phyloP scores from a whole-genome alignment of 2,113 vertebrate species.

The Vireo altiloquus region DNA sequence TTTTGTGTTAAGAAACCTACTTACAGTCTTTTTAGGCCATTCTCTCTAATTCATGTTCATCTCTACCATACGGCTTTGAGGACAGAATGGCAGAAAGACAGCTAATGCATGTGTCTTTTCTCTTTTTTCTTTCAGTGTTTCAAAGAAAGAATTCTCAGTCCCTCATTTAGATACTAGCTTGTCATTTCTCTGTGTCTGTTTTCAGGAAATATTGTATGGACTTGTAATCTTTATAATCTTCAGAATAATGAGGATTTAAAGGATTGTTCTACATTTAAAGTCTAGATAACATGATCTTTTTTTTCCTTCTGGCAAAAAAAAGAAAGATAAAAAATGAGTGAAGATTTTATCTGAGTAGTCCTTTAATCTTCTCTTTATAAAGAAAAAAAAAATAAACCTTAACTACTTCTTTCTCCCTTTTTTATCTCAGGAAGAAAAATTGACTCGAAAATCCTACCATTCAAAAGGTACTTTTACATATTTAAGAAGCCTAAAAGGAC shows the following conservation, averaged over 20 bases:
- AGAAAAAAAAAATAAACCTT: neutral
- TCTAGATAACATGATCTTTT: neutral
- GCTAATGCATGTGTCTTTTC: neutral
- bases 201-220: neutral
- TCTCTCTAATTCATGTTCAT: neutral
- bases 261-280: conserved; percentile 32
- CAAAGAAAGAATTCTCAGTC: neutral
- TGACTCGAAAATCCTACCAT: neutral
- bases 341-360: neutral
- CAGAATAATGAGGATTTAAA: conserved; percentile 55
- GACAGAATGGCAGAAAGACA: neutral
- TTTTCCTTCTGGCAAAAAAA: neutral
- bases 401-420: neutral
- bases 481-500: neutral
- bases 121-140: neutral
- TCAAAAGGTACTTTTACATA: neutral
- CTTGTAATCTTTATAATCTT: conserved; percentile 37
- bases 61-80: neutral
- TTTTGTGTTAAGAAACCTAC: neutral
- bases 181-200: neutral
- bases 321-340: neutral
- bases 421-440: neutral
- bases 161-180: neutral
- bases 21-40: neutral
- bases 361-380: conserved; percentile 14